Base-by-base conservation (phyloP, 1,140 invertebrate species). In the Camponotus floridanus region DNA sequence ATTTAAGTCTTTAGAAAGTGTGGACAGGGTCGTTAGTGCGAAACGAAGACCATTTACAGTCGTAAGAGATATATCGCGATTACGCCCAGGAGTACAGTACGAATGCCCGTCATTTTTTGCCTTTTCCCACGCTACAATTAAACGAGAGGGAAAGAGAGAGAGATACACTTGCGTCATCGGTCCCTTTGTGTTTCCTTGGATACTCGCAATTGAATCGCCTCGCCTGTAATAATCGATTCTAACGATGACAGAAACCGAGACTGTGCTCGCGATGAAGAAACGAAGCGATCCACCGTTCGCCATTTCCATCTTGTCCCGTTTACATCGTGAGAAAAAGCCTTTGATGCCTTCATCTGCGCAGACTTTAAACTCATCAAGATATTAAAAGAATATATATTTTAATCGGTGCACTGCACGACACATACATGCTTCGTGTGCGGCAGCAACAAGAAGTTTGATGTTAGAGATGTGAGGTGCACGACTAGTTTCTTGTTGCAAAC, bases 1-100 rank as follows among this genome's bases (percentile, higher is more conserved):
- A 55, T 65, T 88, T 76, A 71, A 42, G 71, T 78, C 51, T 18
- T 15, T 64, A 48, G 84, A 88, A 76, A 76, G 70, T 39, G 74
- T 21, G 15, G 51, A 79, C 74, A 76, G 59, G 76, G 64, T 89
- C 83, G 62, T 88, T 88, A 81, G 42, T 33, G 59, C 48, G 68
- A 76, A 65, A 70, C 76, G 26, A 62, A 74, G 45, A 74, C 26
- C 62, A 70, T 88, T 51, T 61, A 71, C 55, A 51, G 62, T 68
- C 71, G 48, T 73, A 61, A 73, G 39, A 67, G 68, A 79, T 65
- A 79, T 31, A 61, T 76, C 39, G 78, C 26, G 55, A 76, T 73
- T 62, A 51, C 45, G 21, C 18, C n/a, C 74, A 26, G 11, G 51
- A 61, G 33, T 59, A 51, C 18, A 62, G 11, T 42, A 26, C 36